Evolutionary conservation across 2,113 vertebrate genomes (phyloP).

Genomic region (Nibea coibor): DNA sequence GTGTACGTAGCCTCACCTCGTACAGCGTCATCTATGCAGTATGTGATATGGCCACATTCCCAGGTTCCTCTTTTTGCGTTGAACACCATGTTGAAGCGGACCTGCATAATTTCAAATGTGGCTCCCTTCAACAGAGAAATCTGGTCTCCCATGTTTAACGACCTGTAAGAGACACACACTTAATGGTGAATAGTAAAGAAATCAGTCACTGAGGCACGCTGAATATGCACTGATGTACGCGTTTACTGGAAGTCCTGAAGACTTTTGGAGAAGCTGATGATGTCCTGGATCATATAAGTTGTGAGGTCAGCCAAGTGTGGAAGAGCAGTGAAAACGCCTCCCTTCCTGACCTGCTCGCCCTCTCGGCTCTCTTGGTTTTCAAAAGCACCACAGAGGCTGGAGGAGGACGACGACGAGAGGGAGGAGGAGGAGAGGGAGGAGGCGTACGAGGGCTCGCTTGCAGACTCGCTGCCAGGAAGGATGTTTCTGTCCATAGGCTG

Average conservation of each 20-base stretch:
- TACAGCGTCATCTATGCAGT: constrained; percentile 62
- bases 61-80: constrained; percentile 46
- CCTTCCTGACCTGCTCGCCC: not conserved
- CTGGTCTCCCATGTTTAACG: constrained; percentile 62
- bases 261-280: constrained; percentile 69
- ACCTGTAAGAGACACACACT: constrained; percentile 38
- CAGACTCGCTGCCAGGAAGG: constrained; percentile 7
- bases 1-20: constrained; percentile 46
- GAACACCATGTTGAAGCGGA: constrained; percentile 74
- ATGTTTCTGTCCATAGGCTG: constrained; percentile 67
- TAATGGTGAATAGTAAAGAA: not conserved
- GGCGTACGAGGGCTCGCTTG: not conserved
- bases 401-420: not conserved
- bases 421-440: constrained; percentile 1
- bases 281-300: constrained; percentile 69
- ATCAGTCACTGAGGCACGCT: not conserved
- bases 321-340: constrained; percentile 53
- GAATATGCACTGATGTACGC: not conserved
- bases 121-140: constrained; percentile 67
- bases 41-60: constrained; percentile 60
- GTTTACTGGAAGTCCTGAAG: constrained; percentile 60
- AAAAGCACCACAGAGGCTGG: not conserved
- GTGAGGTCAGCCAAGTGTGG: constrained; percentile 60
- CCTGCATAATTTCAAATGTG: constrained; percentile 67
- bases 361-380: constrained; percentile 9